Evolutionary conservation across 2,113 vertebrate genomes (phyloP), one percentile per base, ranked within the genome.

Genomic region (Todiramphus chloris): DNA sequence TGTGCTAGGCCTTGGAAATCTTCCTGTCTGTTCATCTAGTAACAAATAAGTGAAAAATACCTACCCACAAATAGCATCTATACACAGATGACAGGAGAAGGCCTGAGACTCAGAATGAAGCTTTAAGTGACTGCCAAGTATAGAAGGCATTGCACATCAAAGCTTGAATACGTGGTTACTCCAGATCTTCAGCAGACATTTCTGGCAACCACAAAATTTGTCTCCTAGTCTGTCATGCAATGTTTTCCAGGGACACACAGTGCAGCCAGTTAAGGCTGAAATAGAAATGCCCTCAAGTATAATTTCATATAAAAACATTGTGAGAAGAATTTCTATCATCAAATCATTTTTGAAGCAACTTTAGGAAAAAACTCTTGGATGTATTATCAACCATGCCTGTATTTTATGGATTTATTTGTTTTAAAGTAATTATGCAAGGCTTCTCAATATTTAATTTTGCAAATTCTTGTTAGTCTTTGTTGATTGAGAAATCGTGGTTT

Each of bases 111-210:
- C 58, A 81, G 77, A 92, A 87, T 68, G 77, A 87, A 75, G 35
- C 24, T 93, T 78, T 87, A 88, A 97, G 69, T 85, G 46, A 83
- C 33, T 97, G 90, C 66, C 83, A 75, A 96, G 93, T 63, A 83
- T 56, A 97, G 87, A 83, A 94, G 39, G 56, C 62, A 78, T 93
- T 83, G 37, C 27, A 92, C 53, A 97, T 62, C 81, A 97, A 96
- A 94, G 91, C 84, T 48, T 86, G 81, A 60, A 60, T 72, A 80
- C 30, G 7, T 39, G 48, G 83, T 87, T 91, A 59, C 63, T 84
- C 70, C 67, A 90, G 66, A 72, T 66, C 82, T 87, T 70, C 69
- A 53, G 41, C 74, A 94, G 79, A 87, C 69, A 30, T 68, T 27
- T 9, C 75, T 79, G 44, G 58, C 77, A 95, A 90, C 66, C 56